A percentile compares a stretch with the other conserved stretches of the same genome.
Evolutionary conservation across 2,888 invertebrate species (phyloP).

Genomic region (Parnassius apollo): DNA sequence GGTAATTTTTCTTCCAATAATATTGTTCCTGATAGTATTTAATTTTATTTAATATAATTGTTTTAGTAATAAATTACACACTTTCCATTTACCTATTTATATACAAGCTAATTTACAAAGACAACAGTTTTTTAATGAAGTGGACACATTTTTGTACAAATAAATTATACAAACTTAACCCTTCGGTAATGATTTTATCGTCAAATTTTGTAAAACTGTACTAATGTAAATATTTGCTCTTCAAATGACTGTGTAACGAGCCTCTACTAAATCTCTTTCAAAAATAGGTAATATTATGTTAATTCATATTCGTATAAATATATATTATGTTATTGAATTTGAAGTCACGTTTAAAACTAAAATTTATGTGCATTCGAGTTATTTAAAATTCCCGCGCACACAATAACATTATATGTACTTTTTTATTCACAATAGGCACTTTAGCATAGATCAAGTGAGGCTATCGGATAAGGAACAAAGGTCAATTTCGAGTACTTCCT

Average conservation of each 20-base stretch:
- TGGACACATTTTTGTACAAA: background rate
- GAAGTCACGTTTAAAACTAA: constrained; percentile 15
- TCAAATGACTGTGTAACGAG: background rate
- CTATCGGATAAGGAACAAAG: constrained; percentile 26
- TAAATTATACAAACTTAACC: background rate
- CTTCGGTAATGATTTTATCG: background rate
- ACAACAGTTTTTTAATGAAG: background rate
- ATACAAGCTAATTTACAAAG: background rate
- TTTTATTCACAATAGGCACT: constrained; percentile 24
- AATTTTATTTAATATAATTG: too few species aligned
- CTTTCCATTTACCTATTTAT: constrained; percentile 3
- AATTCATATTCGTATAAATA: constrained; percentile 2
- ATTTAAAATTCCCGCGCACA: constrained; percentile 13
- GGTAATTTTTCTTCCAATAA: background rate
- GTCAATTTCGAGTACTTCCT: constrained; percentile 8
- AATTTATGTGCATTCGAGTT: background rate
- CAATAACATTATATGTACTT: constrained; percentile 17
- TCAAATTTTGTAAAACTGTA: background rate
- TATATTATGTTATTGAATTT: background rate
- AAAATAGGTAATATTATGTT: background rate
- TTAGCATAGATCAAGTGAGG: constrained; percentile 40
- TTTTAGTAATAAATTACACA: constrained; percentile 6
- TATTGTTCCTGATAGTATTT: constrained; percentile 14
- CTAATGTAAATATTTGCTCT: background rate
- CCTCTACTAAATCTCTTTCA: background rate